A percentile compares a stretch with the other conserved stretches of the same genome.
Conservation (phyloP, 2,888 invertebrate genomes). For the Rotaria magnacalcarata region DNA sequence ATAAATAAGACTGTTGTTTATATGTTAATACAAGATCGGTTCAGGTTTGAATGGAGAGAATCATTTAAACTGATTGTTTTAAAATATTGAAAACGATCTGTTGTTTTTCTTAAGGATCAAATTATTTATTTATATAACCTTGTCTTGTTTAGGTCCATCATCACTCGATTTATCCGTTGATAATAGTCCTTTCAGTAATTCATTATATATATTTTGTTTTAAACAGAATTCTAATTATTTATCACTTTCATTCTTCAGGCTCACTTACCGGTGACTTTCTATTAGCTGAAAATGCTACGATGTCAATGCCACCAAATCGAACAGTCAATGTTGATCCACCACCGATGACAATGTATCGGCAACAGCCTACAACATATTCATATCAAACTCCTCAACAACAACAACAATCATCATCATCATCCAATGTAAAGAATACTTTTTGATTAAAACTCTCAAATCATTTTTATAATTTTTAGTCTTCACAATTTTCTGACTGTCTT, state of each 20-base stretch:
- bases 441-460: background rate
- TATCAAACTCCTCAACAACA: background rate
- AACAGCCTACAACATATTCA: background rate
- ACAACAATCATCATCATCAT: background rate
- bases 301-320: slow-evolving; percentile 3
- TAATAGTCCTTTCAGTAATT: slow-evolving; percentile 18
- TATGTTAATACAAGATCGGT: no score
- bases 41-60: no score
- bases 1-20: no score
- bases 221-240: background rate
- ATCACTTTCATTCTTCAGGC: background rate
- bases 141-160: background rate
- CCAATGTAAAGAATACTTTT: background rate
- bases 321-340: background rate
- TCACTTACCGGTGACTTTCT: background rate
- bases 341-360: background rate
- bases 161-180: slow-evolving; percentile 6
- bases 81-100: no score
- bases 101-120: no score
- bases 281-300: background rate
- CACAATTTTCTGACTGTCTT: slow-evolving; percentile 12
- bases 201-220: background rate
- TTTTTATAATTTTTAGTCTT: background rate
- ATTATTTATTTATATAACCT: no score
- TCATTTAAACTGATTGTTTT: no score